Evolutionary conservation across 92 coral and sea anemone species (phyloP).

Genomic region (Siderastrea radians): DNA sequence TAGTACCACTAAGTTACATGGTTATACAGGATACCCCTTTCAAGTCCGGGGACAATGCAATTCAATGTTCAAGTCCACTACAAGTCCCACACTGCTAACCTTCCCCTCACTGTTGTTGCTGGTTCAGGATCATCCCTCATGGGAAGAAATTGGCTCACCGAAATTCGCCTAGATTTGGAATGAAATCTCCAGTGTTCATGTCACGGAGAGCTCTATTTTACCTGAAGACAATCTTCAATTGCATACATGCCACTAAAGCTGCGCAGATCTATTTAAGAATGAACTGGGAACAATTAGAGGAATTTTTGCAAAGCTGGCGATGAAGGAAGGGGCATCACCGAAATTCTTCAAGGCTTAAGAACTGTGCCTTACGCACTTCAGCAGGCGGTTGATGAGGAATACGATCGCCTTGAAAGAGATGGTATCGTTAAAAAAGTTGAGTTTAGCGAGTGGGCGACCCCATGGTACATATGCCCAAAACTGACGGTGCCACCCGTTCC

Average conservation of each 20-base stretch:
- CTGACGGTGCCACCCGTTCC: conserved; percentile 54
- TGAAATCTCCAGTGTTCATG: too few species aligned
- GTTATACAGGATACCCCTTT: conserved; percentile 54
- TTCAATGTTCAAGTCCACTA: conserved; percentile 49
- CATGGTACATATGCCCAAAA: conserved; percentile 69
- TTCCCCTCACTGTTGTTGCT: conserved; percentile 62
- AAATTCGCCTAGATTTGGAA: too few species aligned
- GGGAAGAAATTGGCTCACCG: too few species aligned
- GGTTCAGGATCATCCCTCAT: conserved; percentile 73
- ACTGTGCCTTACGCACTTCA: conserved; percentile 69
- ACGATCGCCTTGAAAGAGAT: conserved; percentile 63
- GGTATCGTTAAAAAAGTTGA: conserved; percentile 65
- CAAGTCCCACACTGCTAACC: conserved; percentile 41
- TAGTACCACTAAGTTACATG: conserved; percentile 49
- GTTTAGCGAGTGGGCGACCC: conserved; percentile 70
- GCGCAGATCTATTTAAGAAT: conserved; percentile 50
- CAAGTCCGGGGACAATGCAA: conserved; percentile 48
- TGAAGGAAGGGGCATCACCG: conserved; percentile 56
- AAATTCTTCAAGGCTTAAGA: conserved; percentile 64
- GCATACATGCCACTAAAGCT: conserved; percentile 33
- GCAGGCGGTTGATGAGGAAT: conserved; percentile 61
- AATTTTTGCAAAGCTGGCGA: conserved; percentile 55
- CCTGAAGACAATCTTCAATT: too few species aligned
- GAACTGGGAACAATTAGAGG: conserved; percentile 69
- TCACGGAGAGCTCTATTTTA: too few species aligned